A percentile compares a stretch with the other conserved stretches of the same genome.
Conservation (phyloP, 2,888 invertebrate genomes). For the Phlogophora meticulosa region DNA sequence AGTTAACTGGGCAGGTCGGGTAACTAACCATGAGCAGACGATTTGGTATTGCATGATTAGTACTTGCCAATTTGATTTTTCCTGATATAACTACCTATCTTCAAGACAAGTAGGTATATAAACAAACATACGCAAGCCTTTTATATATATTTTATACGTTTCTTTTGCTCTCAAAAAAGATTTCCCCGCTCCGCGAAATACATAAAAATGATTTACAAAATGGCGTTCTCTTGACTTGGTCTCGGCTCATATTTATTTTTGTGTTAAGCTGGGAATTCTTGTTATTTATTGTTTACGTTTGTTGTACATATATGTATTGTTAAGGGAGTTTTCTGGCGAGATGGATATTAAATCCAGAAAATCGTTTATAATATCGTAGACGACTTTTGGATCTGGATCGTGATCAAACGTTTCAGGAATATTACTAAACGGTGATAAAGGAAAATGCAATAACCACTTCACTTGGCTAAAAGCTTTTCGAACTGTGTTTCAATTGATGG, state of each 20-base stretch:
- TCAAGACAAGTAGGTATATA: neutral
- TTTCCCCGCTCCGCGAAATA: slow-evolving; percentile 35
- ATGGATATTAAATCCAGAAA: slow-evolving; percentile 9
- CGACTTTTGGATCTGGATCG: no score
- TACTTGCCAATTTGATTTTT: neutral
- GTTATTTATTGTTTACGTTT: slow-evolving; percentile 47
- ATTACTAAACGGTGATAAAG: neutral
- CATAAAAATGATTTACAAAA: slow-evolving; percentile 67
- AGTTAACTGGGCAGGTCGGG: neutral
- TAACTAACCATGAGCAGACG: no score
- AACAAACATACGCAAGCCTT: neutral
- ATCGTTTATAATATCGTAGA: neutral
- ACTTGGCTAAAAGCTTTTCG: neutral
- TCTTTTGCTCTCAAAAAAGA: slow-evolving; percentile 27
- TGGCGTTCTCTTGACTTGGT: slow-evolving; percentile 48
- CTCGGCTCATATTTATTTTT: slow-evolving; percentile 49
- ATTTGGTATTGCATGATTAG: neutral
- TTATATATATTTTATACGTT: slow-evolving; percentile 11
- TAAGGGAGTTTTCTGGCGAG: neutral
- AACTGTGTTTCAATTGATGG: neutral
- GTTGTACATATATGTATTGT: slow-evolving; percentile 27
- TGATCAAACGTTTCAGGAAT: no score
- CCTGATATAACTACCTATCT: neutral
- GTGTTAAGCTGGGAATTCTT: slow-evolving; percentile 34
- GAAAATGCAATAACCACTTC: neutral